Evolutionary conservation across 2,888 invertebrate genomes (phyloP).

Genomic region (Conus canariensis): DNA sequence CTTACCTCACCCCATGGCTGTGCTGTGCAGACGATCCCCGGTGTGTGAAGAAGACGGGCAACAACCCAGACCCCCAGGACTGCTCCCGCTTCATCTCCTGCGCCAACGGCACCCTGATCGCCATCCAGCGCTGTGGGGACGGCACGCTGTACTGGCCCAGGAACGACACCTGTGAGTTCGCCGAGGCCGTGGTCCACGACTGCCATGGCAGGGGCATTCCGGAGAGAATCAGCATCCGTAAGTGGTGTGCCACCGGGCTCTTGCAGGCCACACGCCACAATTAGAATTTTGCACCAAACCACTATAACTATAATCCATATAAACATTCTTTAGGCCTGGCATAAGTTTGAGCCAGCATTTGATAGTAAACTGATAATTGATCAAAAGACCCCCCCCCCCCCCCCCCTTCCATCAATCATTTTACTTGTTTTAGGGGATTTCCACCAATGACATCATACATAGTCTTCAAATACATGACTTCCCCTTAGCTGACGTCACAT

Average conservation of each 20-base stretch:
- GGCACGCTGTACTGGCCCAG: constrained; percentile 59
- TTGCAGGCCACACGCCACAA: background rate
- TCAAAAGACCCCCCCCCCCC: too few species aligned
- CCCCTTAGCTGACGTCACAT: too few species aligned
- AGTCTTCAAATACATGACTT: too few species aligned
- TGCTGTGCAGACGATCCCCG: constrained; percentile 54
- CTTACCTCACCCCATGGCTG: too few species aligned
- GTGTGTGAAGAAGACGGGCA: constrained; percentile 58
- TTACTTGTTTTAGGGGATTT: too few species aligned
- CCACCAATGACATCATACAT: too few species aligned
- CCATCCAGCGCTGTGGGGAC: constrained; percentile 59
- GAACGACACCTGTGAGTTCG: constrained; percentile 60
- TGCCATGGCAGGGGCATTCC: constrained; percentile 58
- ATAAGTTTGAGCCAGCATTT: too few species aligned
- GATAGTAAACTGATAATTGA: too few species aligned
- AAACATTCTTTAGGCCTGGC: too few species aligned
- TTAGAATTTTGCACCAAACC: too few species aligned
- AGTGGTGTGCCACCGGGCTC: constrained; percentile 40
- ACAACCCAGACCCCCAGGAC: constrained; percentile 61
- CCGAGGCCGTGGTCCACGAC: constrained; percentile 53
- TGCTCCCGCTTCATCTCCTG: constrained; percentile 61
- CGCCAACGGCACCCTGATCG: constrained; percentile 59
- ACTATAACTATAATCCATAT: too few species aligned
- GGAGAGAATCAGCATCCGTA: constrained; percentile 56
- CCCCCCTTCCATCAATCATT: too few species aligned